These are phyloP conservation scores for Drosophila robusta DNA, from an alignment of 2,888 invertebrate genomes.

Conservation along the genomic window DNA sequence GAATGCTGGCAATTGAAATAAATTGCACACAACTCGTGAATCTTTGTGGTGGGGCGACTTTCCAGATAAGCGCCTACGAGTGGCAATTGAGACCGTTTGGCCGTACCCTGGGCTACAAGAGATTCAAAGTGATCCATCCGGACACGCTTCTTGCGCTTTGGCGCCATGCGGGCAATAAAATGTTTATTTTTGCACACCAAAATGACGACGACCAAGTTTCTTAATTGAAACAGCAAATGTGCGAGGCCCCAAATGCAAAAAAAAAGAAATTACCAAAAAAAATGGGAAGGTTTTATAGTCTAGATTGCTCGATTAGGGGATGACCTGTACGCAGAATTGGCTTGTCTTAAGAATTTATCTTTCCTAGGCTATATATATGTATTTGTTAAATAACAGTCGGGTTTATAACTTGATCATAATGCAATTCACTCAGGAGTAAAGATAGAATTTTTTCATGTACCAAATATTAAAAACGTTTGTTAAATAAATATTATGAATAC, in stretches of 20 bases:
- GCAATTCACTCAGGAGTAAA: too few relatives aligned
- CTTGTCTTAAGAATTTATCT: neutral
- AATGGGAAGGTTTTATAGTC: neutral
- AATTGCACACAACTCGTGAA: slow-evolving; percentile 53
- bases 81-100: slow-evolving; percentile 42
- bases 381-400: neutral
- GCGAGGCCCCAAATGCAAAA: slow-evolving; percentile 24
- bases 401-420: neutral
- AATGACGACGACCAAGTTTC: slow-evolving; percentile 54
- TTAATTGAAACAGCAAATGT: slow-evolving; percentile 62
- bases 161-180: slow-evolving; percentile 75
- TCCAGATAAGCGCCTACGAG: slow-evolving; percentile 43
- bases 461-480: too few relatives aligned
- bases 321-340: neutral
- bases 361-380: neutral
- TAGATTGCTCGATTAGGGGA: neutral
- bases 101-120: slow-evolving; percentile 4
- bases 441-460: too few relatives aligned
- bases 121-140: slow-evolving; percentile 42
- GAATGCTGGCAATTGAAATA: slow-evolving; percentile 67
- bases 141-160: slow-evolving; percentile 45
- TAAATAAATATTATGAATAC: too few relatives aligned
- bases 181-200: slow-evolving; percentile 70
- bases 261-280: slow-evolving; percentile 6
- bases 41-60: slow-evolving; percentile 24